phyloP scores from a whole-genome alignment of 1,140 invertebrate species.

The Rhagoletis zephyria region DNA sequence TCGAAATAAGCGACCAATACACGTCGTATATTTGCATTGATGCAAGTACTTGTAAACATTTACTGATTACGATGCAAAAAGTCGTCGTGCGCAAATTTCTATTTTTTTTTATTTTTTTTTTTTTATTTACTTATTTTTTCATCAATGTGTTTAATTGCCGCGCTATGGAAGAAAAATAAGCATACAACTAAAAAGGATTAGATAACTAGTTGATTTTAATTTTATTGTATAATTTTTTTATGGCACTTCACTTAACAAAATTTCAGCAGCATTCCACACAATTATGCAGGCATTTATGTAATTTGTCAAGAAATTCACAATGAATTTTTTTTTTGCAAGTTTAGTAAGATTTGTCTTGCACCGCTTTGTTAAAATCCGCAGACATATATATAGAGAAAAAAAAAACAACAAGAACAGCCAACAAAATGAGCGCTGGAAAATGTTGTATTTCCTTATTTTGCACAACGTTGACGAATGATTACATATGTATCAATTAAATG shows the following conservation, averaged over 20 bases:
- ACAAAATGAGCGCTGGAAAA: conserved; percentile 1
- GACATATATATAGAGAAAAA: neutral
- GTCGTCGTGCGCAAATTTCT: neutral
- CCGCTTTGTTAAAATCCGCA: neutral
- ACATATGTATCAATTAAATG: conserved; percentile 38
- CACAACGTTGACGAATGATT: neutral
- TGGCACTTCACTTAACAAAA: neutral
- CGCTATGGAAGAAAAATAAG: no score
- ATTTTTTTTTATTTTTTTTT: neutral
- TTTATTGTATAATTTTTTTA: neutral
- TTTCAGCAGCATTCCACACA: neutral
- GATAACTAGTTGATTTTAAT: no score
- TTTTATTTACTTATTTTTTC: no score
- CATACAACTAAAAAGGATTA: no score
- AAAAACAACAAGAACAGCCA: neutral
- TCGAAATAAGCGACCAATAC: no score
- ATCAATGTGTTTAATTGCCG: no score
- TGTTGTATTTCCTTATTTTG: conserved; percentile 2
- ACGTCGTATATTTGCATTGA: no score
- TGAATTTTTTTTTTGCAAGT: neutral
- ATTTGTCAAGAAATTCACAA: neutral
- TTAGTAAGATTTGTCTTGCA: neutral
- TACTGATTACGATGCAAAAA: no score
- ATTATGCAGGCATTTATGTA: conserved; percentile 36
- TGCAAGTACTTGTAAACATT: no score